Percentiles rank a stretch among this genome's conserved stretches.
Evolutionary conservation across 2,797 vertebrate species (phyloP).

Genomic region (Lates japonicus): DNA sequence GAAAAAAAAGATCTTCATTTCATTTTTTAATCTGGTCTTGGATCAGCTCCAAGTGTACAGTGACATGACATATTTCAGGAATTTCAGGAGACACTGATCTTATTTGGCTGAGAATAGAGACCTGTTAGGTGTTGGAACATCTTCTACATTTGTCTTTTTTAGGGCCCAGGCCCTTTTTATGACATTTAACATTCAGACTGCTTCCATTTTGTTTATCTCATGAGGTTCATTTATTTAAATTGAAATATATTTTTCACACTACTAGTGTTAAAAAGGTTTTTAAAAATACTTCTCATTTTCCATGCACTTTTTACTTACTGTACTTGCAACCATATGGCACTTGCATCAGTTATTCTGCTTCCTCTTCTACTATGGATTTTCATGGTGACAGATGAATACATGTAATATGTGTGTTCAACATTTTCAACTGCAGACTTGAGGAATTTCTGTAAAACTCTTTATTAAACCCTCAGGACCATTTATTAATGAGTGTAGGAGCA

Average conservation of each 20-base stretch:
- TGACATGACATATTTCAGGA: slow-evolving; percentile 79
- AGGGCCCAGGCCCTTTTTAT: background rate
- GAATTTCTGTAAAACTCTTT: no score
- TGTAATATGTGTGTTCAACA: no score
- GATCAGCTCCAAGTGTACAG: slow-evolving; percentile 77
- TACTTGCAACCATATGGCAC: background rate
- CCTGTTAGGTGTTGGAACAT: slow-evolving; percentile 56
- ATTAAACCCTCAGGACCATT: no score
- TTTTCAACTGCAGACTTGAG: no score
- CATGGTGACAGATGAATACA: background rate
- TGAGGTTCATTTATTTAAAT: slow-evolving; percentile 18
- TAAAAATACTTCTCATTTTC: background rate
- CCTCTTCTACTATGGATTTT: background rate
- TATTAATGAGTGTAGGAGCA: background rate
- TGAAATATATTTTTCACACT: background rate
- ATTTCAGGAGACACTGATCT: slow-evolving; percentile 65
- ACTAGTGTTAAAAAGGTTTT: background rate
- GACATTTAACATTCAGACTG: slow-evolving; percentile 26
- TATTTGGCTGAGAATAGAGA: slow-evolving; percentile 64
- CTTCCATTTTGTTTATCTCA: slow-evolving; percentile 36
- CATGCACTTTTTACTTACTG: background rate
- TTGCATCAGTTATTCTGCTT: background rate
- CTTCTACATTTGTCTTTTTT: slow-evolving; percentile 6
- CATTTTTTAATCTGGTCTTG: slow-evolving; percentile 80
- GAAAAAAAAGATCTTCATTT: slow-evolving; percentile 74